A percentile compares a stretch with the other conserved stretches of the same genome.
Evolutionary conservation across 2,113 vertebrate species (phyloP).

Genomic region (Strix aluco): DNA sequence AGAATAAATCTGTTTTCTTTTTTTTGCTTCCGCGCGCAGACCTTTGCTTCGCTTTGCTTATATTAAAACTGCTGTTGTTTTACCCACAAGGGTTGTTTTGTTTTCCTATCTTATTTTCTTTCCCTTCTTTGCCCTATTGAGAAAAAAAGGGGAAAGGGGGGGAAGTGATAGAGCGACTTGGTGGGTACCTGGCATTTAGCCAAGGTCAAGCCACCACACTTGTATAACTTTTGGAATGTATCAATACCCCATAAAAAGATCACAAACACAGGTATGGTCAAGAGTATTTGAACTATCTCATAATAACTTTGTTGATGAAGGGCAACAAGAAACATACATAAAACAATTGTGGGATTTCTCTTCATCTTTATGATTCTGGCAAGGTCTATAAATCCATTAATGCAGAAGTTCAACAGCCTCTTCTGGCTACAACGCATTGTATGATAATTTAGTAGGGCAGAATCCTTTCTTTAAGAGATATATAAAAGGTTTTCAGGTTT

Average conservation of each 20-base stretch:
- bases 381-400: slow-evolving; percentile 27
- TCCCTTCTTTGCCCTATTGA: too few species aligned
- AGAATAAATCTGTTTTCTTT: too few species aligned
- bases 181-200: too few species aligned
- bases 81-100: too few species aligned
- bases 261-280: not conserved
- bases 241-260: not conserved
- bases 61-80: too few species aligned
- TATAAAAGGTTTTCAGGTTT: not conserved
- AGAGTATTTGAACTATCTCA: not conserved
- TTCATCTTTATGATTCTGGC: slow-evolving; percentile 7
- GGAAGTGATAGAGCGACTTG: too few species aligned
- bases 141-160: too few species aligned
- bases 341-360: not conserved
- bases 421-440: not conserved
- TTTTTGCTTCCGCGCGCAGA: too few species aligned
- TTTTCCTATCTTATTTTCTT: too few species aligned
- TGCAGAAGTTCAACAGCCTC: not conserved
- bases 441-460: not conserved
- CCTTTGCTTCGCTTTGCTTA: too few species aligned
- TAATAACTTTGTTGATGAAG: not conserved
- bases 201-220: too few species aligned
- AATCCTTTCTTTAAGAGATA: not conserved
- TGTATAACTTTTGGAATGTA: not conserved
- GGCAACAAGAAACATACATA: not conserved